These are phyloP conservation scores for Oreochromis grahami DNA, from an alignment of 2,797 vertebrate species.

Conservation along the genomic window DNA sequence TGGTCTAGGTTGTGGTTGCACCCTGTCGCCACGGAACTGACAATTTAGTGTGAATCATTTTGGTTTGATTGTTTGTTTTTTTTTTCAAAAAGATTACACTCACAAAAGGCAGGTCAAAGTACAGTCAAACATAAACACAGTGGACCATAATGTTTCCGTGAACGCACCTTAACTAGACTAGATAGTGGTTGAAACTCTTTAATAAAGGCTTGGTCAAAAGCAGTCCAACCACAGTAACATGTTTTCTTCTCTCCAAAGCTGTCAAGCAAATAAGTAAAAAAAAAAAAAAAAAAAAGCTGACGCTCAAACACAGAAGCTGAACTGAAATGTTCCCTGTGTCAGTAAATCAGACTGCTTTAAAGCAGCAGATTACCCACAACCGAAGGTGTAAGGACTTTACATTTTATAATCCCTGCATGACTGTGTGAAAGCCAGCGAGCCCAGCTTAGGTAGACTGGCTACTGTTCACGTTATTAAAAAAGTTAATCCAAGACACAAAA, in stretches of 20 bases:
- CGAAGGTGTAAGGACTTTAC: background rate
- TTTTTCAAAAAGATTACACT: slow-evolving; percentile 12
- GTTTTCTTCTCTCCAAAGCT: background rate
- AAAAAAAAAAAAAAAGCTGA: background rate
- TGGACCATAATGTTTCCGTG: background rate
- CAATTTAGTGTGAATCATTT: slow-evolving; percentile 54
- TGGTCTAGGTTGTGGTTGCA: slow-evolving; percentile 33
- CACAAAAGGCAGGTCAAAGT: slow-evolving; percentile 47
- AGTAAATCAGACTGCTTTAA: background rate
- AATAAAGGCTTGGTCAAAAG: background rate
- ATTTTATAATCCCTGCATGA: slow-evolving; percentile 3
- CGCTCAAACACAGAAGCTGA: background rate
- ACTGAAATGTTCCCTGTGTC: background rate
- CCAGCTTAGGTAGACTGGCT: background rate
- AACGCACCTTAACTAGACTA: background rate
- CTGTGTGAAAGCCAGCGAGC: background rate
- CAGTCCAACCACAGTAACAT: background rate
- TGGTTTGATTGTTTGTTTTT: background rate
- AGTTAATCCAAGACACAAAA: background rate
- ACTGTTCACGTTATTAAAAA: background rate
- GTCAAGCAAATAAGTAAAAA: background rate
- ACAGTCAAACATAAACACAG: slow-evolving; percentile 30
- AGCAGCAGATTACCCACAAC: slow-evolving; percentile 3
- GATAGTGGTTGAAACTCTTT: background rate
- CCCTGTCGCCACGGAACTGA: slow-evolving; percentile 11